These are phyloP conservation scores for Mesitornis unicolor DNA, from an alignment of 2,113 vertebrate species.

Conservation along the genomic window DNA sequence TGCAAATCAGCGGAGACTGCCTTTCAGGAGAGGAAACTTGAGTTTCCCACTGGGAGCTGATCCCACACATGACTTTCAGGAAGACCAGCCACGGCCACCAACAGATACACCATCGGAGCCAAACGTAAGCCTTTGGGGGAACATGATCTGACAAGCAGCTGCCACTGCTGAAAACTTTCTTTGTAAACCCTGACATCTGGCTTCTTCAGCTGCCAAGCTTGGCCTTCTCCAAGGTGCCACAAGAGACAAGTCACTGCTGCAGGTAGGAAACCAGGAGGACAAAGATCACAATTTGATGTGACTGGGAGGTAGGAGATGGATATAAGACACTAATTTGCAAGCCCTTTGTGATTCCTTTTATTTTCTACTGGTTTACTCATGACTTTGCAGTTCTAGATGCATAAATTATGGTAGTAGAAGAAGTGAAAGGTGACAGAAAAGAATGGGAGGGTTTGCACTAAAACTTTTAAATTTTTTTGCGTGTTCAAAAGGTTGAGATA, in stretches of 20 bases:
- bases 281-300: neutral
- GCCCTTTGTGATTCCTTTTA: neutral
- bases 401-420: neutral
- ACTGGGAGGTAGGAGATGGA: neutral
- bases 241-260: neutral
- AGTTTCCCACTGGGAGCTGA: neutral
- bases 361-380: neutral
- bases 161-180: constrained; percentile 30
- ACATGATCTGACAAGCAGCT: constrained; percentile 1
- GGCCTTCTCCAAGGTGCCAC: neutral
- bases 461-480: neutral
- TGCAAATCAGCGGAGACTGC: neutral
- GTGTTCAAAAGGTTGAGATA: neutral
- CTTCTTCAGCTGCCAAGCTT: constrained; percentile 6
- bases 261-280: neutral
- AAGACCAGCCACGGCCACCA: constrained; percentile 9
- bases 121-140: neutral
- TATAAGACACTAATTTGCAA: neutral
- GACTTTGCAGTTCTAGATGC: neutral
- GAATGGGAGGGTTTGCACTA: neutral
- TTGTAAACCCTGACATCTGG: constrained; percentile 35
- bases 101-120: neutral
- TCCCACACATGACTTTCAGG: neutral
- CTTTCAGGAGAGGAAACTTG: constrained; percentile 13
- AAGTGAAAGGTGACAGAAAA: neutral